phyloP scores from a whole-genome alignment of 2,888 invertebrate species.

The Cryptocephalus primarius region DNA sequence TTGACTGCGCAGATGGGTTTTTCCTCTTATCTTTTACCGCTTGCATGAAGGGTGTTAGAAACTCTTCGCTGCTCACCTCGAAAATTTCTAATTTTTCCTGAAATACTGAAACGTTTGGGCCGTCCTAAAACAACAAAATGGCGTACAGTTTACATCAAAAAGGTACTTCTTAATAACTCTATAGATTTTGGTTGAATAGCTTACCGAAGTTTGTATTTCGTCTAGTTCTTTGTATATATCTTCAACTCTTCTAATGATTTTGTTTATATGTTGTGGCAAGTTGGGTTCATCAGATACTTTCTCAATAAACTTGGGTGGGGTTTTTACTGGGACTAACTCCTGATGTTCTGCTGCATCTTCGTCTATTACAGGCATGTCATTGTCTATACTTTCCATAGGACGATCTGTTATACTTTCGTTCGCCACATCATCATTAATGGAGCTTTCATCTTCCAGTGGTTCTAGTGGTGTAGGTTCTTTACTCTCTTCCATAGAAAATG shows the following conservation, averaged over 20 bases:
- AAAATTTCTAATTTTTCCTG: constrained; percentile 7
- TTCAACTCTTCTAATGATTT: constrained; percentile 21
- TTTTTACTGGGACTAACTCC: neutral
- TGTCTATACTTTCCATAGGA: no score
- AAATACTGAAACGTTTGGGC: constrained; percentile 7
- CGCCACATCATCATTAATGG: no score
- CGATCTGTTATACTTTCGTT: no score
- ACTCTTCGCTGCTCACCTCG: constrained; percentile 13
- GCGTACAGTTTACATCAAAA: neutral
- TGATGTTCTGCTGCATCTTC: no score
- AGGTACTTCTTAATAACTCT: neutral
- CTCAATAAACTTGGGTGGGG: neutral
- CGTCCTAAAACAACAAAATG: constrained; percentile 7
- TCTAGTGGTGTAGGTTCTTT: neutral
- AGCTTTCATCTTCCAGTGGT: no score
- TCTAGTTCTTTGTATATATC: constrained; percentile 21
- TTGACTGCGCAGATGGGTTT: neutral
- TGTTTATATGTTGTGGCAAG: constrained; percentile 15
- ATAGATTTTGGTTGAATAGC: neutral
- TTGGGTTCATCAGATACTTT: neutral
- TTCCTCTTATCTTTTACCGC: constrained; percentile 16
- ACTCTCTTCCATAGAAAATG: neutral
- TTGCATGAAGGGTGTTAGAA: constrained; percentile 21
- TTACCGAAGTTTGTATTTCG: constrained; percentile 10
- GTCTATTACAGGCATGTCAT: no score